A percentile compares a stretch with the other conserved stretches of the same genome.
These are phyloP conservation scores for Geodia barretti DNA, from an alignment of 37 sponge, comb jelly and placozoan genomes.

Conservation along the genomic window DNA sequence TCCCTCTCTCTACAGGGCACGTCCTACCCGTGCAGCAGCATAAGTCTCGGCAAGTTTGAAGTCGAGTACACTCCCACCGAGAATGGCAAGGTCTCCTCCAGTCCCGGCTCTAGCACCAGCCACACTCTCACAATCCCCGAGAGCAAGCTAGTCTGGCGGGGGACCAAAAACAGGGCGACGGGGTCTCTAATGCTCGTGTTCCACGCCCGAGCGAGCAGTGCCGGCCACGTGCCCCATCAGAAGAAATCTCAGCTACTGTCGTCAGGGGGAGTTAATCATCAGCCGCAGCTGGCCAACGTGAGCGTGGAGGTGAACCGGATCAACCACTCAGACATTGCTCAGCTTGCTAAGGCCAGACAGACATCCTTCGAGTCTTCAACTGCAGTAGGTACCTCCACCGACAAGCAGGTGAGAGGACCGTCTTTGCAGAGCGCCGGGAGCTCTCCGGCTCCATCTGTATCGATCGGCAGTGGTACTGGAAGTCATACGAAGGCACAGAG, in stretches of 20 bases:
- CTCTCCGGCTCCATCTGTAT: neutral
- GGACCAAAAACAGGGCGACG: neutral
- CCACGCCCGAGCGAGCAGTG: neutral
- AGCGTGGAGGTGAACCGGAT: slow-evolving; percentile 11
- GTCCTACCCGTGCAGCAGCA: slow-evolving; percentile 10
- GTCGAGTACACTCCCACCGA: slow-evolving; percentile 2
- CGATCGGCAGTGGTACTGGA: neutral
- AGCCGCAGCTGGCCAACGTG: slow-evolving; percentile 4
- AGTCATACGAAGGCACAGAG: neutral
- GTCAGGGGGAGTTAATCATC: neutral
- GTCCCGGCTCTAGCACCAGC: neutral
- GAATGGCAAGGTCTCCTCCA: neutral
- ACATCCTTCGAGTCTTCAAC: neutral
- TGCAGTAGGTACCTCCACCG: neutral
- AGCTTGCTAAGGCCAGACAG: neutral
- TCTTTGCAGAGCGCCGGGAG: too few relatives aligned
- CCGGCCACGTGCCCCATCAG: neutral
- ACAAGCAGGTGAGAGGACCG: neutral
- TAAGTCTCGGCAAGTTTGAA: slow-evolving; percentile 37
- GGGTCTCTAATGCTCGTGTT: slow-evolving; percentile 58
- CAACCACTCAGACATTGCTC: slow-evolving; percentile 7
- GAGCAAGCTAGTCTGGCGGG: slow-evolving; percentile 48
- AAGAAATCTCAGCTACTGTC: neutral
- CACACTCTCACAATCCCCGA: slow-evolving; percentile 33
- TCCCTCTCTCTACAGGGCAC: neutral